Evolutionary conservation across 2,888 invertebrate species (phyloP).

Genomic region (Lissonota sp.): DNA sequence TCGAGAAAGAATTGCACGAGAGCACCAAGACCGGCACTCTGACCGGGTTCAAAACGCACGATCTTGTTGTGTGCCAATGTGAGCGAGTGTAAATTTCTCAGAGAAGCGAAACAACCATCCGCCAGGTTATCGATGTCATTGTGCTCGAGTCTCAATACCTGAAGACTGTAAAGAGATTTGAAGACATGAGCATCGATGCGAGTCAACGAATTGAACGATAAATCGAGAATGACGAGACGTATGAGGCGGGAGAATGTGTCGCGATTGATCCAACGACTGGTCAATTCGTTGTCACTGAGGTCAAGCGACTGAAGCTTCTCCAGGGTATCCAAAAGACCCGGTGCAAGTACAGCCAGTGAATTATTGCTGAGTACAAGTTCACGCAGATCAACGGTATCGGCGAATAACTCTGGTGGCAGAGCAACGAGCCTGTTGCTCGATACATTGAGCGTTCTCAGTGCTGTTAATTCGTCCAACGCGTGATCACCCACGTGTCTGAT

Average conservation of each 20-base stretch:
- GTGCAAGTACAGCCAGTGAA: slow-evolving; percentile 90
- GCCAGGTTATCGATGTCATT: slow-evolving; percentile 89
- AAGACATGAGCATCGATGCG: slow-evolving; percentile 90
- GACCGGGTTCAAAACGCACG: slow-evolving; percentile 88
- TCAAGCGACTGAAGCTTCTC: slow-evolving; percentile 90
- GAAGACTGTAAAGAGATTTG: slow-evolving; percentile 90
- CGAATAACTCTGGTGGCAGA: slow-evolving; percentile 91
- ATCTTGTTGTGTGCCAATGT: slow-evolving; percentile 90
- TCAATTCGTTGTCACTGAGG: slow-evolving; percentile 90
- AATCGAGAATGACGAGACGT: slow-evolving; percentile 90
- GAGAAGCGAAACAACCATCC: slow-evolving; percentile 90
- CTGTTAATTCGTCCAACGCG: slow-evolving; percentile 89
- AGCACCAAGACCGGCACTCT: slow-evolving; percentile 90
- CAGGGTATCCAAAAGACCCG: slow-evolving; percentile 90
- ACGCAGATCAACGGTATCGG: slow-evolving; percentile 89
- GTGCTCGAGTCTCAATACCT: slow-evolving; percentile 90
- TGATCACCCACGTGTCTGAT: slow-evolving; percentile 90
- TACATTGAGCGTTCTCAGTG: slow-evolving; percentile 90
- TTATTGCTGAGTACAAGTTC: slow-evolving; percentile 92
- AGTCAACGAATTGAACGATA: slow-evolving; percentile 90
- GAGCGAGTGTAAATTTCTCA: slow-evolving; percentile 91
- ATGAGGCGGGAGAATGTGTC: slow-evolving; percentile 91
- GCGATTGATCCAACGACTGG: slow-evolving; percentile 91
- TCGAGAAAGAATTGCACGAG: slow-evolving; percentile 90
- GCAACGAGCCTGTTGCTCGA: slow-evolving; percentile 92